These are phyloP conservation scores for Hippocampus kuda DNA, from an alignment of 2,797 vertebrate species.

Conservation along the genomic window DNA sequence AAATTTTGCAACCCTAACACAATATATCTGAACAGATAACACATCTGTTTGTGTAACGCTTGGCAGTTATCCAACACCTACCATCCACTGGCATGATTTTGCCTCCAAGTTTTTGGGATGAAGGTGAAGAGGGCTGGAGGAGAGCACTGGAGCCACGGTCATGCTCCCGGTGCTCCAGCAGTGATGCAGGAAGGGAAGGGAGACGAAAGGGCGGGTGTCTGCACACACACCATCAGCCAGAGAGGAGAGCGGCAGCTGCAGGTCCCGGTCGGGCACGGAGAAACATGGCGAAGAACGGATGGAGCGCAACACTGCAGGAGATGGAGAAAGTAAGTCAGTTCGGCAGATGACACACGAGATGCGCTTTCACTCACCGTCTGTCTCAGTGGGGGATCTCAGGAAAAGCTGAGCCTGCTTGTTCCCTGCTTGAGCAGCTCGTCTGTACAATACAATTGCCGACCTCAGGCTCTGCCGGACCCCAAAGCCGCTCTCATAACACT, in stretches of 20 bases:
- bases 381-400: slow-evolving; percentile 46
- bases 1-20: not conserved
- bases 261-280: slow-evolving; percentile 14
- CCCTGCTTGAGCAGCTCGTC: slow-evolving; percentile 62
- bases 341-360: not conserved
- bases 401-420: slow-evolving; percentile 60
- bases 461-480: slow-evolving; percentile 66
- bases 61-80: slow-evolving; percentile 54
- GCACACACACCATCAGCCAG: slow-evolving; percentile 8
- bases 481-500: slow-evolving; percentile 82
- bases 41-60: not conserved
- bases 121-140: slow-evolving; percentile 26
- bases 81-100: slow-evolving; percentile 56
- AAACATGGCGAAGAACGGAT: slow-evolving; percentile 66
- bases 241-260: slow-evolving; percentile 16
- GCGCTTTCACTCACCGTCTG: slow-evolving; percentile 47
- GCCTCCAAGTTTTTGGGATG: slow-evolving; percentile 22
- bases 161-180: slow-evolving; percentile 66
- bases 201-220: not conserved
- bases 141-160: not conserved
- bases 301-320: slow-evolving; percentile 48
- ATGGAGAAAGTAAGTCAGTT: slow-evolving; percentile 2
- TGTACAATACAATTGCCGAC: slow-evolving; percentile 69
- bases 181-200: slow-evolving; percentile 44
- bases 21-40: not conserved